Conservation (phyloP, 2,113 vertebrate species). For the Aptenodytes patagonicus region DNA sequence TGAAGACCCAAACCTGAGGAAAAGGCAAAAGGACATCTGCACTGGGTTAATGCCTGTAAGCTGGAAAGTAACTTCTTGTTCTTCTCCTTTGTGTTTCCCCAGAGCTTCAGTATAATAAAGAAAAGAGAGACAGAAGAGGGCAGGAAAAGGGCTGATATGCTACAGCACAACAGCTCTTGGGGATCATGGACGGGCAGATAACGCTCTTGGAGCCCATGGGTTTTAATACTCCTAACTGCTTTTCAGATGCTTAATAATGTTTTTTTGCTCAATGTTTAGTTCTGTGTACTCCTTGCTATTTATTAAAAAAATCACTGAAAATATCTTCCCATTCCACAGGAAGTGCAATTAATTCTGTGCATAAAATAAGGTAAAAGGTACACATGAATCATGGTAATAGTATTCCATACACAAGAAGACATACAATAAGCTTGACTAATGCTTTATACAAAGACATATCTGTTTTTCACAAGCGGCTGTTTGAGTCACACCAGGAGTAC, state of each 20-base stretch:
- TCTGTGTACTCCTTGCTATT: not conserved
- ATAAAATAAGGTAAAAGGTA: not conserved
- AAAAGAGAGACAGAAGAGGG: not conserved
- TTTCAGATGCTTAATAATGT: not conserved
- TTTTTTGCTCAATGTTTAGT: not conserved
- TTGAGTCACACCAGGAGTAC: not conserved
- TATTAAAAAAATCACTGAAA: not conserved
- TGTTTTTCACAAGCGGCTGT: not conserved
- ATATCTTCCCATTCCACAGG: not conserved
- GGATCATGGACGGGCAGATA: not conserved
- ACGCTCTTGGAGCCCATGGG: not conserved
- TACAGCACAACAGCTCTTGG: not conserved
- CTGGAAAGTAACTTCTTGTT: not conserved
- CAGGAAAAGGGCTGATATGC: not conserved
- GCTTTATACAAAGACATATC: not conserved
- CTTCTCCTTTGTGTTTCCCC: not conserved
- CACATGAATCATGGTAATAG: not conserved
- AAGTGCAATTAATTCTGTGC: not conserved
- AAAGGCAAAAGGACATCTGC: not conserved
- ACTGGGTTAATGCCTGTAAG: not conserved
- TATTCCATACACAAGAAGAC: not conserved
- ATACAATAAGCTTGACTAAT: not conserved
- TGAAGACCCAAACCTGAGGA: not conserved
- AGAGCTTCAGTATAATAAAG: not conserved
- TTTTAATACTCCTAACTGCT: not conserved